Evolutionary conservation across 2,797 vertebrate species (phyloP).

Genomic region (Typhlichthys subterraneus): DNA sequence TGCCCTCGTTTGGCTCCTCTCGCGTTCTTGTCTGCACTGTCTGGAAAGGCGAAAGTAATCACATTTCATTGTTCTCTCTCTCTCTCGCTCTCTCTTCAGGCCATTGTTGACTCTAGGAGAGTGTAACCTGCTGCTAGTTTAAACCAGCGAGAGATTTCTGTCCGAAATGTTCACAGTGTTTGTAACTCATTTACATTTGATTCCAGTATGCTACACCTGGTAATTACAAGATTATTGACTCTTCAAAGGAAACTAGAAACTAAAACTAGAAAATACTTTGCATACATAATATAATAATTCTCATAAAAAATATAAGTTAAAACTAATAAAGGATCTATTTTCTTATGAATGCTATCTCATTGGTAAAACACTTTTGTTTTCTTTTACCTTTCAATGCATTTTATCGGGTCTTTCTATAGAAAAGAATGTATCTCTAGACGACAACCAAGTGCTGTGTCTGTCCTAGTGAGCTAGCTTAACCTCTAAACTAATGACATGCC

Average conservation of each 20-base stretch:
- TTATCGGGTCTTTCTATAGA: slow-evolving; percentile 2
- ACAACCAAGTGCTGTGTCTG: slow-evolving; percentile 17
- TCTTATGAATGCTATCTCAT: too few relatives aligned
- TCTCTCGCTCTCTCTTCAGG: slow-evolving; percentile 1
- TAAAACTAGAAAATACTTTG: background rate
- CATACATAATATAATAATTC: too few relatives aligned
- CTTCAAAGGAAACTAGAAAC: background rate
- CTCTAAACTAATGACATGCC: slow-evolving; percentile 36
- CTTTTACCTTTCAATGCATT: background rate
- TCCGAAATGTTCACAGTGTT: slow-evolving; percentile 24
- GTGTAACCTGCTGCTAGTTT: slow-evolving; percentile 12
- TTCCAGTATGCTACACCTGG: too few relatives aligned
- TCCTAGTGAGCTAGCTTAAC: slow-evolving; percentile 55
- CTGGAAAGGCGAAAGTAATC: slow-evolving; percentile 46
- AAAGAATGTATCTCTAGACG: slow-evolving; percentile 22
- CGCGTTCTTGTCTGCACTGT: slow-evolving; percentile 29
- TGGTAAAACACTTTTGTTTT: too few relatives aligned
- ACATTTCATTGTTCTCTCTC: slow-evolving; percentile 30
- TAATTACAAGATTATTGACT: too few relatives aligned
- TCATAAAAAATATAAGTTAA: too few relatives aligned
- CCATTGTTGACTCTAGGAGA: slow-evolving; percentile 31
- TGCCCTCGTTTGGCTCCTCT: slow-evolving; percentile 33
- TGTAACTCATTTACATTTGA: background rate
- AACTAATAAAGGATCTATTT: too few relatives aligned
- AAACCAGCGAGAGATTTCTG: slow-evolving; percentile 1